Conservation (phyloP, 2,888 invertebrate species). For the Zeuzera pyrina region DNA sequence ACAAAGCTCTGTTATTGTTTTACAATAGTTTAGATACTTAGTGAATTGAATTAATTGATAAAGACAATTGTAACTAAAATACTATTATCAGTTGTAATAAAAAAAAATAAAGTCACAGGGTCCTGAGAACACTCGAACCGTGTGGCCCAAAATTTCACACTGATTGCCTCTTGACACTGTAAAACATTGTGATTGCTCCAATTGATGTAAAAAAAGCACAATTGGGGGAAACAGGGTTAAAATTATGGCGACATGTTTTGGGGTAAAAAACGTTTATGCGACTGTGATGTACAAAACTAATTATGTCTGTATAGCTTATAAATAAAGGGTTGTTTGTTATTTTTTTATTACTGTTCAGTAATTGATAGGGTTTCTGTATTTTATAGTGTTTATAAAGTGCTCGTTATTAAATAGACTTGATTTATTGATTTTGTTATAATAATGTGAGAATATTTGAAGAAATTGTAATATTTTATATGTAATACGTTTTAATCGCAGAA, state of each 20-base stretch:
- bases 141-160: slow-evolving; percentile 47
- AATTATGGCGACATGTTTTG: slow-evolving; percentile 66
- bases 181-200: slow-evolving; percentile 47
- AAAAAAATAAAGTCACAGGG: slow-evolving; percentile 25
- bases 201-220: slow-evolving; percentile 49
- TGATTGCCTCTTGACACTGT: slow-evolving; percentile 52
- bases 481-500: too few relatives aligned
- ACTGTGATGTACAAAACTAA: slow-evolving; percentile 57
- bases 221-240: slow-evolving; percentile 52
- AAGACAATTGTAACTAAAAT: too few relatives aligned
- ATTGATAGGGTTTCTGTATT: slow-evolving; percentile 40
- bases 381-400: slow-evolving; percentile 30
- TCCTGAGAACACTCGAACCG: slow-evolving; percentile 43
- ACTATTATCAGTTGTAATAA: slow-evolving; percentile 2
- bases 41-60: too few relatives aligned
- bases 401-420: too few relatives aligned
- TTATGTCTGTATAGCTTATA: slow-evolving; percentile 63
- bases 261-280: slow-evolving; percentile 50
- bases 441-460: too few relatives aligned
- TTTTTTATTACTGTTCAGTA: slow-evolving; percentile 29
- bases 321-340: slow-evolving; percentile 37
- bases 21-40: too few relatives aligned
- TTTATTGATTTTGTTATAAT: too few relatives aligned
- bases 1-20: too few relatives aligned
- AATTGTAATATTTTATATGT: too few relatives aligned